Percentiles rank a stretch among this genome's conserved stretches.
phyloP scores from a whole-genome alignment of 2,113 vertebrate genomes.

The Rynchops niger region DNA sequence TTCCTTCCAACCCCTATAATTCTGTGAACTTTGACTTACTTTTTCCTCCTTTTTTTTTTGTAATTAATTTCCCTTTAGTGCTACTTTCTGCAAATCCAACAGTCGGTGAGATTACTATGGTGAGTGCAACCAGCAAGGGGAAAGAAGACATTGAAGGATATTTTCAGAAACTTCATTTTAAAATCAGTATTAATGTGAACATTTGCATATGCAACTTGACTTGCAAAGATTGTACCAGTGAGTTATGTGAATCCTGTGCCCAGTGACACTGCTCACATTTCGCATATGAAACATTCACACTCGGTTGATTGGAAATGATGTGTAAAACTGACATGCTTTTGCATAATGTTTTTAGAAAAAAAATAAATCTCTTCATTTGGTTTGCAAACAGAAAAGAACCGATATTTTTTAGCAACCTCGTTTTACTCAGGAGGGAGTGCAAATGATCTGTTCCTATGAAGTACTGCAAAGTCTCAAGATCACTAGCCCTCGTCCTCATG shows the following conservation, averaged over 20 bases:
- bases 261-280: too few species aligned
- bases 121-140: background rate
- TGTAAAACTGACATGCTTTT: too few species aligned
- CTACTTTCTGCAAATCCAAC: background rate
- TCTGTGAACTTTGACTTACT: background rate
- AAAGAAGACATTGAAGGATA: background rate
- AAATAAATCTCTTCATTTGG: too few species aligned
- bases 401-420: background rate
- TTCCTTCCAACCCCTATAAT: background rate
- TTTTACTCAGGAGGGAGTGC: background rate
- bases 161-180: background rate
- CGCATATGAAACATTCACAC: too few species aligned
- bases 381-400: background rate
- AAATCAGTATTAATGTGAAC: too few species aligned
- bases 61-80: background rate
- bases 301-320: too few species aligned
- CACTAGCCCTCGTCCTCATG: too few species aligned
- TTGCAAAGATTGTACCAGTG: too few species aligned
- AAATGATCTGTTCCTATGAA: background rate
- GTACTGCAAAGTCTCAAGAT: background rate
- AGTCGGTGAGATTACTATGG: background rate
- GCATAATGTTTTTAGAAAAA: too few species aligned
- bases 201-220: too few species aligned
- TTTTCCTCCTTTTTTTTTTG: background rate
- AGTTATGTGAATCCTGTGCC: too few species aligned